phyloP scores from a whole-genome alignment of 2,113 vertebrate genomes.

The Periophthalmodon schlosseri region DNA sequence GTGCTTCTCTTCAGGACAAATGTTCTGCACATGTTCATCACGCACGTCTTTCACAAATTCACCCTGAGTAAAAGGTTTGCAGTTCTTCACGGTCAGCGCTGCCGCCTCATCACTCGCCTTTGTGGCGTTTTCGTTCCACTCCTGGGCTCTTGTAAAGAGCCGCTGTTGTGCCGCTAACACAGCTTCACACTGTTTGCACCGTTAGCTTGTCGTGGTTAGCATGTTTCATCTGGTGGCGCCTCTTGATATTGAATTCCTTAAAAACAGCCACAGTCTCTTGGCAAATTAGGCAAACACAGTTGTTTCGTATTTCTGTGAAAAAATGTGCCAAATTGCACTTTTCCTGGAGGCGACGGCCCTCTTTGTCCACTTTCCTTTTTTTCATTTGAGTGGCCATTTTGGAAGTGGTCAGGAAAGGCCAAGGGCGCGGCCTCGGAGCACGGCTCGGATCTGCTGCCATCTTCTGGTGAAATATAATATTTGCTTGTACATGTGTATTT shows the following conservation, averaged over 20 bases:
- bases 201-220: constrained; percentile 28
- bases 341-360: too few species aligned
- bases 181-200: constrained; percentile 8
- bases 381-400: too few species aligned
- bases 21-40: constrained; percentile 39
- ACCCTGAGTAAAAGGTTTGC: constrained; percentile 53
- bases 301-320: constrained; percentile 17
- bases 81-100: constrained; percentile 35
- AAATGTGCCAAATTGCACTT: too few species aligned
- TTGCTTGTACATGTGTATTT: too few species aligned
- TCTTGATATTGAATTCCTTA: constrained; percentile 24
- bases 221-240: constrained; percentile 25
- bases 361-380: too few species aligned
- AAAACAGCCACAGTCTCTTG: constrained; percentile 5
- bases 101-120: constrained; percentile 40
- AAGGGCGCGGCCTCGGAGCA: too few species aligned
- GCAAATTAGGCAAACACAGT: constrained; percentile 27
- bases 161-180: constrained; percentile 8
- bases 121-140: constrained; percentile 38
- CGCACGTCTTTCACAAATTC: constrained; percentile 45
- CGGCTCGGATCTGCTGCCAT: too few species aligned
- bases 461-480: too few species aligned
- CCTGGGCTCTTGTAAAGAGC: background rate
- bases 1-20: too few species aligned
- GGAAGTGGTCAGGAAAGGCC: too few species aligned